A percentile compares a stretch with the other conserved stretches of the same genome.
Conservation (phyloP, 2,888 invertebrate species). For the Callinectes sapidus region DNA sequence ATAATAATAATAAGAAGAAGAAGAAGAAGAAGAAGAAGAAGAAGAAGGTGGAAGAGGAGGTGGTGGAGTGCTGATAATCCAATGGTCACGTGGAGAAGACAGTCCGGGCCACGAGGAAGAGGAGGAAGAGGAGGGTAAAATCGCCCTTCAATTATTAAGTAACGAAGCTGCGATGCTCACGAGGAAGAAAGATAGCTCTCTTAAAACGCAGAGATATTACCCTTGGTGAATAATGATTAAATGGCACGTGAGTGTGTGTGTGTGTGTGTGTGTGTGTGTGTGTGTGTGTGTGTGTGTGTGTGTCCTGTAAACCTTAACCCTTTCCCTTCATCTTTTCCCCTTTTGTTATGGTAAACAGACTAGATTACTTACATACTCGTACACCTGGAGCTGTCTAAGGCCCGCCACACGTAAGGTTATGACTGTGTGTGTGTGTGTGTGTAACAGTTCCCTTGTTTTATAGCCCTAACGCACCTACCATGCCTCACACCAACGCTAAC, state of each 20-base stretch:
- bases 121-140: not conserved
- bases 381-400: not conserved
- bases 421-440: not conserved
- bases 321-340: not conserved
- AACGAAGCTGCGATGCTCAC: too few species aligned
- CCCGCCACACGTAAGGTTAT: not conserved
- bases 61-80: not conserved
- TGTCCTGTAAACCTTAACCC: not conserved
- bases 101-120: not conserved
- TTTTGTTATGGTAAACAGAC: not conserved
- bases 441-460: not conserved
- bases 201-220: too few species aligned
- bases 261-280: slow-evolving; percentile 38
- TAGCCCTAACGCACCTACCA: not conserved
- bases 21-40: not conserved
- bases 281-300: slow-evolving; percentile 26
- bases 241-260: not conserved
- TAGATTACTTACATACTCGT: not conserved
- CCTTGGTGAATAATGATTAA: not conserved
- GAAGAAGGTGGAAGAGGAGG: not conserved
- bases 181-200: too few species aligned
- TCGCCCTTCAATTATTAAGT: too few species aligned
- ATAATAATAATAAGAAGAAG: too few species aligned
- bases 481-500: too few species aligned
- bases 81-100: not conserved